Evolutionary conservation across 2,888 invertebrate species (phyloP), one percentile per base, ranked within the genome.

Genomic region (Eucera pruinosa): DNA sequence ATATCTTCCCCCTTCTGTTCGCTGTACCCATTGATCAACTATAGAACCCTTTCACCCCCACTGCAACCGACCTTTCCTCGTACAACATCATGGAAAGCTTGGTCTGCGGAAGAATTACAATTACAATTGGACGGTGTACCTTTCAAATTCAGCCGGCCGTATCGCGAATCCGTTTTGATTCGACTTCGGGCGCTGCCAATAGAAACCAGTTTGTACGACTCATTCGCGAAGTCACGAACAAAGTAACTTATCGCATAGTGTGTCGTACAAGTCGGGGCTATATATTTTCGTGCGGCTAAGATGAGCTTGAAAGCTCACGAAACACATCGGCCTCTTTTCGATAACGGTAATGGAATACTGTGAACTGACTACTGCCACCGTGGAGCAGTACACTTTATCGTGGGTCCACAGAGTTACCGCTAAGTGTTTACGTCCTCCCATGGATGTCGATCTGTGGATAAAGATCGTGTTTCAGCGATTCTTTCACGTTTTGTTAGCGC

Each of bases 341-440:
- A 84, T 84, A 84, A 84, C 84, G 84, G 84, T 84, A 84, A 84
- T 84, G 80, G 84, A 82, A 82, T 78, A 73, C 47, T 41, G 72
- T 36, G 5, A 7, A 54, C 23, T 11, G 67, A 36, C 57, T 64
- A 76, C 66, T 39, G 52, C 43, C 48, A 36, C 61, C 48, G 57
- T 5, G 18, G 30, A 20, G 69, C 66, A 71, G 65, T 74, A 62
- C 70, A 80, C 84, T 82, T 84, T 84, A 81, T 84, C 84, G 84
- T 66, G 70, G 69, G 54, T 54, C 83, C 55, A 77, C 69, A 76
- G 66, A 81, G 79, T 84, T 82, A 80, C 72, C 81, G 72, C 80
- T 81, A 84, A 81, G 79, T 84, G 72, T 77, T 77, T 75, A 81
- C 65, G 81, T 76, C 73, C 57, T 55, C 18, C 15, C 4, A 5